Evolutionary conservation across 2,888 invertebrate species (phyloP).

Genomic region (Drosophila pegasa): DNA sequence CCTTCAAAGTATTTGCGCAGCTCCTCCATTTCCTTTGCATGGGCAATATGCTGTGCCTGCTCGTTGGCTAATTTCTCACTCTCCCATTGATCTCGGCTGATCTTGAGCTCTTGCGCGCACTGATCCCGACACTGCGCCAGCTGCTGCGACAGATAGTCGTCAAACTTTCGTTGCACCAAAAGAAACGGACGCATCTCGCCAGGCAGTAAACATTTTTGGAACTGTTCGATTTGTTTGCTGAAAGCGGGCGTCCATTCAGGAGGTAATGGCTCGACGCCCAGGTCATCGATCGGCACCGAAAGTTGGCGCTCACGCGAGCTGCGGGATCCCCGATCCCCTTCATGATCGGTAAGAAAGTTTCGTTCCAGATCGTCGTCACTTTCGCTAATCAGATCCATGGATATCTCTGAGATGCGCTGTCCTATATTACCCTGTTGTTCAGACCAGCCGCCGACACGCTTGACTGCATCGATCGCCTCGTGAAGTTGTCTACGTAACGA

Average conservation of each 20-base stretch:
- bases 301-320: slow-evolving; percentile 82
- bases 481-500: slow-evolving; percentile 85
- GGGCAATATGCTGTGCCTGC: slow-evolving; percentile 87
- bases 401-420: slow-evolving; percentile 84
- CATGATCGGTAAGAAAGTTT: slow-evolving; percentile 81
- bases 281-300: slow-evolving; percentile 65
- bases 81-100: slow-evolving; percentile 84
- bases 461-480: slow-evolving; percentile 84
- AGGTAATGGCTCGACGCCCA: slow-evolving; percentile 44
- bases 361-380: slow-evolving; percentile 84
- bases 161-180: slow-evolving; percentile 86
- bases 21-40: slow-evolving; percentile 92
- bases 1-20: slow-evolving; percentile 92
- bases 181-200: slow-evolving; percentile 84
- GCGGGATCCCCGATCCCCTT: slow-evolving; percentile 76
- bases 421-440: slow-evolving; percentile 83
- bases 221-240: slow-evolving; percentile 84
- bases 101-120: slow-evolving; percentile 80
- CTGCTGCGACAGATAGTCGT: slow-evolving; percentile 86
- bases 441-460: slow-evolving; percentile 72
- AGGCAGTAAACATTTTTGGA: slow-evolving; percentile 82
- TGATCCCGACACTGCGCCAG: slow-evolving; percentile 85
- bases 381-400: slow-evolving; percentile 84
- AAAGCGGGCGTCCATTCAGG: slow-evolving; percentile 72
- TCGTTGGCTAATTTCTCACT: slow-evolving; percentile 88